Evolutionary conservation across 1,140 invertebrate species (phyloP), one percentile per base, ranked within the genome.

Genomic region (Penaeus indicus): DNA sequence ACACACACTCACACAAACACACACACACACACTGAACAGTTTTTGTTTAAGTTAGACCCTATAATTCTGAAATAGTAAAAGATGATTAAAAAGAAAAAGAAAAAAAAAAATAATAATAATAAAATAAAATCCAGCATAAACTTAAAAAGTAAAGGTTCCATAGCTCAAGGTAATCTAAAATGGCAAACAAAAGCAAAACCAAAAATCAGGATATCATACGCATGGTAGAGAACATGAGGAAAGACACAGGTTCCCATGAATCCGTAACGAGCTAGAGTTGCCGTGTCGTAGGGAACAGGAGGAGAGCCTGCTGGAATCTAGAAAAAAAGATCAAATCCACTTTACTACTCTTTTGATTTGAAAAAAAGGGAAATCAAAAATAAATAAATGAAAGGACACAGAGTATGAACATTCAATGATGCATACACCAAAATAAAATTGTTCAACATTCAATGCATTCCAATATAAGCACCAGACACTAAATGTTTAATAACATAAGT

Each of bases 201-300:
- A 77, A 77, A 75, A 22, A 60, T 16, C 22, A 38, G 13, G 38
- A 54, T 82, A 64, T 82, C 87, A 78, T 88, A 88, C 87, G 87
- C 82, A 64, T 84, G 72, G 87, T 88, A 88, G 81, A 88, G 87
- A 22, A 69, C 78, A 42, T 88, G 87, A 60, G 87, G 87, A 42
- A 84, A 88, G 54, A 88, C 82, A 84, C 87, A 88, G 67, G 87
- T 88, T 38, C 87, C 87, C 87, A 88, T 84, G 82, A 88, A 62
- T 69, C 62, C 87, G 22, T 88, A 88, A 42, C 87, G 87, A 18
- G 81, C 87, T 47, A 88, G 69, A 3, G 81, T 88, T 64, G 38
- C 87, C 38, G 87, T 88, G 67, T 88, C 87, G 75, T 88, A 88
- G 13, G 87, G 87, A 75, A 84, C 78, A 21, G 81, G 21, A 54